Evolutionary conservation across 2,797 vertebrate species (phyloP), one percentile per base, ranked within the genome.

Genomic region (Orestias chungarensis): DNA sequence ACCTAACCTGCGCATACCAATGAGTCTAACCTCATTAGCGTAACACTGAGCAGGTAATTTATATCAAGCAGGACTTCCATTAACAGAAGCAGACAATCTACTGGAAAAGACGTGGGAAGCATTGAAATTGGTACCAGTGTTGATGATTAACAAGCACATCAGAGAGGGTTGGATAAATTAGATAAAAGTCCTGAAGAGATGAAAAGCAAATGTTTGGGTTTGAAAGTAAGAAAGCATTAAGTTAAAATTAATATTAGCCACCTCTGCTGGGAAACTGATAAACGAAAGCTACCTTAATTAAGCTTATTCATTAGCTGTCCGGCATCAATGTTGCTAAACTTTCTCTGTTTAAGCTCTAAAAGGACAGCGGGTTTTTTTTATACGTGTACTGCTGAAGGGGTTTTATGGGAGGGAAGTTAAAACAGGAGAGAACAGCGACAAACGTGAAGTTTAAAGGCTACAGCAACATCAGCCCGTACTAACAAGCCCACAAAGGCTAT

Each of bases 401-500:
- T 83, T 85, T 88, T 84, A 89, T 80, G 78, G 82, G 74, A 38
- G 25, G 35, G 65, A 68, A 43, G 81, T 86, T 91, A 83, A 81
- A 86, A 54, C 78, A 73, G 64, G 40, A 38, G 29, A 64, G 73
- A 68, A 65, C 71, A 35, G 42, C 67, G 71, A 77, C 73, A 71
- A 86, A 72, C 33, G 64, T 80, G 42, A 47, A 82, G 76, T 85
- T 86, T 80, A 86, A 89, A 89, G 84, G 79, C 85, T 80, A 86
- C 10, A 33, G 82, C 83, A 84, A 83, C 7, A 44, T 75, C 79
- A 79, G 83, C 73, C 71, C 69, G 59, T 40, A 43, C 88, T 89
- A 89, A 90, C 81, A 83, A 85, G 86, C 81, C 75, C 64, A 72
- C 74, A 80, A 80, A 84, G 80, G 61, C 84, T 80, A 76, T 93